Evolutionary conservation across 2,888 invertebrate species (phyloP), one percentile per base, ranked within the genome.

Genomic region (Rhabditoides inermis): DNA sequence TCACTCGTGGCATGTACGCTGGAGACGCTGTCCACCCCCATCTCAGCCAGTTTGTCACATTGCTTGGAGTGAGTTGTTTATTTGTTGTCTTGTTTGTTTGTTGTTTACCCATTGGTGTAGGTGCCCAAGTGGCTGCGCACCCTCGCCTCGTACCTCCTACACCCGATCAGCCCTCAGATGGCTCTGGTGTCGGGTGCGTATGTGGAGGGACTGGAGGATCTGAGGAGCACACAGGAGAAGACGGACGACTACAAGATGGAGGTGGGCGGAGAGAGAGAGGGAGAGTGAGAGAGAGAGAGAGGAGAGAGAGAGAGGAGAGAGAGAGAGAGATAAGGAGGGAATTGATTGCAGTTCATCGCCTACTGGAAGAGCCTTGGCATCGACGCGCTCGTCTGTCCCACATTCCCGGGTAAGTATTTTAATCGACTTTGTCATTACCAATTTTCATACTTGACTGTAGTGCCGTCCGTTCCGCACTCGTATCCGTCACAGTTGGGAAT

Each of bases 371-470:
- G 49, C 2, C 28, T 63, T 6, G 57, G 55, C 6, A 57, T 78
- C 30, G 78, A 78, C 56, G 73, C 75, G 1, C 58, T 79, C 5
- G 60, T 79, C 25, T 76, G 76, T 49, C 78, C 78, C 2, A 68
- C 72, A 12, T 77, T 76, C 49, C 49, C 65, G 4, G 58, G 69
- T 69, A 25, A 45, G 45, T 49, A n/a, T 26, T 32, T 25, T 22
- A 20, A 44, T 25, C 35, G 35, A 4, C 18, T 26, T 30, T n/a
- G 7, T 2, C 2, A 39, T 37, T 45, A 27, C 28, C n/a, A 54
- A 2, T 32, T 46, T 49, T 27, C 56, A 2, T 22, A 23, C 15
- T 40, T 20, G 32, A 45, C 54, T 53, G 55, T 49, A 61, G 70
- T 72, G 1, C 70, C 76, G 1, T 55, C 75, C 2, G 58, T 73